phyloP scores from a whole-genome alignment of 2,888 invertebrate genomes.

The Papilio protenor region DNA sequence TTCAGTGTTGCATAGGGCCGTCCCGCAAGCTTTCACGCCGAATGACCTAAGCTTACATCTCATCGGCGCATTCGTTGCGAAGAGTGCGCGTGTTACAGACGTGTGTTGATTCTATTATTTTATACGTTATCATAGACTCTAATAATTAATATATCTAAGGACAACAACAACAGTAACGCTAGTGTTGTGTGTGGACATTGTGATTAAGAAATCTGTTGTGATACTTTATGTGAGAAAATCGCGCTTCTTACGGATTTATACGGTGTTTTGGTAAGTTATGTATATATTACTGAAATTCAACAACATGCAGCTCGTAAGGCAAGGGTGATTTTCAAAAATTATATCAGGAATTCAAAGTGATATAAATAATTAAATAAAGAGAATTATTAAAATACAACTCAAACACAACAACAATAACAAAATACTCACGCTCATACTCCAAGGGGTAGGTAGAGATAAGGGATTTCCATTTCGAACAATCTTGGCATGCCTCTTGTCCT shows the following conservation, averaged over 20 bases:
- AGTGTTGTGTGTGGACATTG: constrained; percentile 50
- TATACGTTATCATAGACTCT: background rate
- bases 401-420: background rate
- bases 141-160: background rate
- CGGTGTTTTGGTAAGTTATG: constrained; percentile 18
- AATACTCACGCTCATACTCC: background rate
- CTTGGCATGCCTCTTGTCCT: background rate
- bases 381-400: no score
- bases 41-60: constrained; percentile 49
- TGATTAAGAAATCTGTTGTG: constrained; percentile 32
- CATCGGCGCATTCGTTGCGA: constrained; percentile 46
- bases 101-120: constrained; percentile 37
- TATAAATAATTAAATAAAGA: no score
- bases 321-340: no score
- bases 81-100: constrained; percentile 50
- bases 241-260: constrained; percentile 24
- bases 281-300: background rate
- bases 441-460: background rate
- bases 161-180: constrained; percentile 44
- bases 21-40: constrained; percentile 62
- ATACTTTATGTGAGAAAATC: constrained; percentile 3
- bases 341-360: no score
- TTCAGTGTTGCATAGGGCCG: constrained; percentile 47
- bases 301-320: no score
- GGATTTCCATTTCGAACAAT: background rate